Evolutionary conservation across 1,140 invertebrate genomes (phyloP).

Genomic region (Pteromalus puparum): DNA sequence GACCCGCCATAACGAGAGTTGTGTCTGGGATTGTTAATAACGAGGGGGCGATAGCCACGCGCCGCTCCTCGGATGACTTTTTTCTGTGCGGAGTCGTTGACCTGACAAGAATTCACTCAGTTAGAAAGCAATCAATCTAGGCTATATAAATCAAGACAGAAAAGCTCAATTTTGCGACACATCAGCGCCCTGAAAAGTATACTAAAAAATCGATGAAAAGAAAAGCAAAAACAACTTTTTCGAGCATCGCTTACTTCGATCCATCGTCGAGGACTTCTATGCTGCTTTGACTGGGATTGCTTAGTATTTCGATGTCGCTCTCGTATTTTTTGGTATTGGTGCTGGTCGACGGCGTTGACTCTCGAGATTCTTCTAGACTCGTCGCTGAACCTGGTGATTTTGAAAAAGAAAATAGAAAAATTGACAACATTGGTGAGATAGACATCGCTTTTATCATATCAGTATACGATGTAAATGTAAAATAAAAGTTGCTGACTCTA

Average conservation of each 20-base stretch:
- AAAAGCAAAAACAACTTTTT: background rate
- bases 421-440: background rate
- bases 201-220: background rate
- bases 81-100: conserved; percentile 71
- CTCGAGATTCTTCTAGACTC: conserved; percentile 73
- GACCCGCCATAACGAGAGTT: conserved; percentile 66
- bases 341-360: conserved; percentile 72
- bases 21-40: conserved; percentile 71
- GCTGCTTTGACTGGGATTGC: conserved; percentile 81
- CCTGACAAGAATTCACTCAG: conserved; percentile 56
- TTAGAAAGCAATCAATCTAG: conserved; percentile 17
- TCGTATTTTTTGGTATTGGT: conserved; percentile 74
- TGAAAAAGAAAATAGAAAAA: background rate
- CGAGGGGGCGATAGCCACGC: conserved; percentile 65
- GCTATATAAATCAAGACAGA: background rate
- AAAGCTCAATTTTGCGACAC: background rate
- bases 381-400: conserved; percentile 69
- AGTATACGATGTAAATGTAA: background rate
- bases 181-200: background rate
- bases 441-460: background rate
- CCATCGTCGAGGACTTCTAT: conserved; percentile 79
- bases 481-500: background rate
- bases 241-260: conserved; percentile 64
- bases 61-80: conserved; percentile 72
- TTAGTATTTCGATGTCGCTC: conserved; percentile 81